These are phyloP conservation scores for Lomographa bimaculata DNA, from an alignment of 2,888 invertebrate genomes.

Conservation along the genomic window DNA sequence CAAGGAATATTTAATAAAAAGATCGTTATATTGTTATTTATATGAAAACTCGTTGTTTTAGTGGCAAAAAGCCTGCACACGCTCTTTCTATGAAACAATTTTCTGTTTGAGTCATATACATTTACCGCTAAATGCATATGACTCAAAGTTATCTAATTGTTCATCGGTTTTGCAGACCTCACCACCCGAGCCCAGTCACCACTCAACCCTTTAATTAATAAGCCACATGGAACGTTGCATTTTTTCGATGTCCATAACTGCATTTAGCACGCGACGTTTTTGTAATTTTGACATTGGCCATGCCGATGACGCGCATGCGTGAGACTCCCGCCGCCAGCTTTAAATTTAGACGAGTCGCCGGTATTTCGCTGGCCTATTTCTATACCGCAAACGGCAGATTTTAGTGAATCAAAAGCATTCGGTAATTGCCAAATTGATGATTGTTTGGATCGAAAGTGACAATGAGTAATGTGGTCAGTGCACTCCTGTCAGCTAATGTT, in stretches of 20 bases:
- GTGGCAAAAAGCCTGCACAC: constrained; percentile 8
- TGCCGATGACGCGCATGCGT: constrained; percentile 67
- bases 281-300: constrained; percentile 52
- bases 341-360: constrained; percentile 72
- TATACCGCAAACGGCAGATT: constrained; percentile 59
- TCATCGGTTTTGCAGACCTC: constrained; percentile 28
- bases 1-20: too few relatives aligned
- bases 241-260: constrained; percentile 17
- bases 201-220: constrained; percentile 27
- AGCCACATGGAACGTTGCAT: constrained; percentile 17
- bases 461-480: constrained; percentile 37
- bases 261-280: constrained; percentile 43
- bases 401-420: constrained; percentile 45
- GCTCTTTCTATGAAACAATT: constrained; percentile 17
- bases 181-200: constrained; percentile 27
- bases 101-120: constrained; percentile 33
- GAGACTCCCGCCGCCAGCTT: constrained; percentile 59
- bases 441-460: constrained; percentile 31
- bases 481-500: constrained; percentile 7
- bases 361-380: constrained; percentile 73
- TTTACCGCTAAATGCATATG: too few relatives aligned
- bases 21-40: too few relatives aligned
- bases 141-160: constrained; percentile 36
- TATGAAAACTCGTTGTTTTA: constrained; percentile 4
- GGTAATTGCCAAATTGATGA: constrained; percentile 42